Evolutionary conservation across 2,113 vertebrate species (phyloP).

Genomic region (Physeter macrocephalus): DNA sequence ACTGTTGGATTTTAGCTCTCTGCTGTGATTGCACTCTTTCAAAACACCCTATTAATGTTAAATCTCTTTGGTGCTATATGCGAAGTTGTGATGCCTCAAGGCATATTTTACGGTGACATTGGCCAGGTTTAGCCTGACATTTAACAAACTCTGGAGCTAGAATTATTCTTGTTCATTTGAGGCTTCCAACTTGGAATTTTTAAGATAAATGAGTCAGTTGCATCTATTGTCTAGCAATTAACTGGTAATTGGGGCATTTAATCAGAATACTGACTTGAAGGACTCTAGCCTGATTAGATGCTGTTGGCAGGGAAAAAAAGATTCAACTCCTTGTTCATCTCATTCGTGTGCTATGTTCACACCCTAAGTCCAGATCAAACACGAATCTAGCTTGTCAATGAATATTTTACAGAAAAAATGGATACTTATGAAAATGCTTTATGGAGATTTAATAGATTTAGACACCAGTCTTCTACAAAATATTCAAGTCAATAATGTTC

Average conservation of each 20-base stretch:
- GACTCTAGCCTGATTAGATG: slow-evolving; percentile 30
- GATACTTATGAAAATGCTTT: neutral
- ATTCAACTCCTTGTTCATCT: neutral
- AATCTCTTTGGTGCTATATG: neutral
- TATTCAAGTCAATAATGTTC: neutral
- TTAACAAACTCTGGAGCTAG: slow-evolving; percentile 40
- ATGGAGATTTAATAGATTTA: neutral
- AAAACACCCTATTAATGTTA: slow-evolving; percentile 17
- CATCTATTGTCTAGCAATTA: slow-evolving; percentile 64
- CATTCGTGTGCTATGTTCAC: neutral
- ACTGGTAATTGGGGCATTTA: slow-evolving; percentile 65
- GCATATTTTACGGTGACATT: neutral
- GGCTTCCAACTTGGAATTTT: slow-evolving; percentile 48
- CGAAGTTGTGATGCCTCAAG: neutral
- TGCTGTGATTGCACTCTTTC: neutral
- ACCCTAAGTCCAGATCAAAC: neutral
- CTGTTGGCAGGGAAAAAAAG: slow-evolving; percentile 6
- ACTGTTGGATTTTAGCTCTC: neutral
- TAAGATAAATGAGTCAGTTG: slow-evolving; percentile 64
- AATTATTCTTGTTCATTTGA: slow-evolving; percentile 59
- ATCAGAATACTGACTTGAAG: slow-evolving; percentile 63
- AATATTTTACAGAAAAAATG: slow-evolving; percentile 20
- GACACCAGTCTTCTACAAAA: neutral
- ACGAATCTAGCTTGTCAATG: neutral
- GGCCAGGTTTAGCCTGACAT: slow-evolving; percentile 20